Evolutionary conservation across 2,113 vertebrate genomes (phyloP), one percentile per base, ranked within the genome.

Genomic region (Empidonax traillii): DNA sequence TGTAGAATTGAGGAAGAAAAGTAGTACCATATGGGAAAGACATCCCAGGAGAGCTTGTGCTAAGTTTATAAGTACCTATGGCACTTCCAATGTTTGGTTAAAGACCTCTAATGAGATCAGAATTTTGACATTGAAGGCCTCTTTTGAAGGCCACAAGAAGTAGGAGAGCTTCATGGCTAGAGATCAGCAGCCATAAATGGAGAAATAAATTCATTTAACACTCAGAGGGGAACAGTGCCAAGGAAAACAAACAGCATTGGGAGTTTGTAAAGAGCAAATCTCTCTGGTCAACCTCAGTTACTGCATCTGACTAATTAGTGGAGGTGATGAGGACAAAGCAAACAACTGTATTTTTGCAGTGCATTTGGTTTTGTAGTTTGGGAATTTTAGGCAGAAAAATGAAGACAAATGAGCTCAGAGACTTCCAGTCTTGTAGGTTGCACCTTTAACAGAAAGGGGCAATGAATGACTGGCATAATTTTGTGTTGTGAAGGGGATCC

Each of bases 241-340:
- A 90, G 37, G 83, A 76, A 92, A 94, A 87, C n/a, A 92, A 90
- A 30, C 69, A 51, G 37, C 76, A 93, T 56, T 68, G 52, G 7
- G 66, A 81, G 12, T 78, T 68, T 81, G 18, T 81, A 72, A 72
- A 94, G 66, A 90, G 46, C 37, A 72, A 62, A 73, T 88, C 30
- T 84, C 46, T 90, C 28, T 85, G 88, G 69, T 89, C 85, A 92
- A 52, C 56, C 28, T 89, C 58, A 72, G 2, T 87, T 85, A 49
- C 56, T 92, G 66, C 52, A 66, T 75, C 96, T 78, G 61, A 33
- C 41, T 93, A 88, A 94, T 94, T 74, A 80, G 63, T n/a, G 39
- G 52, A 89, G 72, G 43, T 89, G 80, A 74, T 63, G 46, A 84
- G 87, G 76, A 84, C 68, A 86, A 84, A 91, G 35, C 33, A 63